Evolutionary conservation across 2,888 invertebrate genomes (phyloP).

Genomic region (Nematopogon swammerdamellus): DNA sequence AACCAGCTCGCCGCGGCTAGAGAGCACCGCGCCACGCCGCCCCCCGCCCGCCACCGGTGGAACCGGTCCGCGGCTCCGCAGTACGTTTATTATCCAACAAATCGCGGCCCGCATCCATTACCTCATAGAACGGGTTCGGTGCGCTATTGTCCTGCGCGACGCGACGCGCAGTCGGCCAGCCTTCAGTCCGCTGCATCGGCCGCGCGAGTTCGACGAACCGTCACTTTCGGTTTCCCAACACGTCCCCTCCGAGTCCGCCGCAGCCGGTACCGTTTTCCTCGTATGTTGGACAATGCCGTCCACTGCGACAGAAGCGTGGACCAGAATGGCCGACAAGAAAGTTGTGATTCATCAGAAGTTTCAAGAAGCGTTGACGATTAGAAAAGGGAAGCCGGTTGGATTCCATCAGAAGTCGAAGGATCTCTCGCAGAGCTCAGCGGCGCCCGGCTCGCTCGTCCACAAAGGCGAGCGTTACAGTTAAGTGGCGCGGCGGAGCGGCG

Average conservation of each 20-base stretch:
- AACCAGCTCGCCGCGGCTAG: not conserved
- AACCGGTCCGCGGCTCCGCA: not conserved
- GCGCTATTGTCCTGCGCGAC: not conserved
- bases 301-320: too few relatives aligned
- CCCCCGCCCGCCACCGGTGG: not conserved
- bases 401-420: too few relatives aligned
- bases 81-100: not conserved
- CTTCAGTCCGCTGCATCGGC: not conserved
- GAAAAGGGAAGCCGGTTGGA: too few relatives aligned
- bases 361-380: too few relatives aligned
- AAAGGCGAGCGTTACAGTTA: slow-evolving; percentile 29
- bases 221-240: not conserved
- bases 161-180: not conserved
- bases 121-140: not conserved
- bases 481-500: too few relatives aligned
- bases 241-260: too few relatives aligned
- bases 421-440: too few relatives aligned
- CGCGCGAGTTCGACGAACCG: not conserved
- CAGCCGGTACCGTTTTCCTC: too few relatives aligned
- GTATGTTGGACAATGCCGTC: too few relatives aligned
- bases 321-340: too few relatives aligned
- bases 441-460: too few relatives aligned
- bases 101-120: not conserved
- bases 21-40: not conserved
- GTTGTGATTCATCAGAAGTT: too few relatives aligned